A percentile compares a stretch with the other conserved stretches of the same genome.
These are phyloP conservation scores for Glossosoma conforme DNA, from an alignment of 1,140 invertebrate genomes.

Conservation along the genomic window DNA sequence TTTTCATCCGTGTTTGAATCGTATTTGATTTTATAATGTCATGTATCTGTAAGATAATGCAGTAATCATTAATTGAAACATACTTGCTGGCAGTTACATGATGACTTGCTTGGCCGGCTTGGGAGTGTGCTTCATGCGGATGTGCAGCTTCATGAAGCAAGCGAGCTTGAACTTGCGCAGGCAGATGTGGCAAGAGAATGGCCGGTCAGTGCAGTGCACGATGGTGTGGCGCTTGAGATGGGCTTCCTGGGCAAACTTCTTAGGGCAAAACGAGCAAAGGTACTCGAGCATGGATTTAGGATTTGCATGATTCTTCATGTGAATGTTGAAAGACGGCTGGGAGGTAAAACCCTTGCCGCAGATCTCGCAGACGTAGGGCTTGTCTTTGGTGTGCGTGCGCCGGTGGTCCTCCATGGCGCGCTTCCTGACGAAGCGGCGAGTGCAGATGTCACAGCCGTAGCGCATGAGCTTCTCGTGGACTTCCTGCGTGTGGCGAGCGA, in stretches of 20 bases:
- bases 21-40: too few species aligned
- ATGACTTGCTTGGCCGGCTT: too few species aligned
- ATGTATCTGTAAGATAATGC: too few species aligned
- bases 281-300: constrained; percentile 34
- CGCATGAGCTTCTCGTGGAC: constrained; percentile 59
- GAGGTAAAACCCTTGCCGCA: constrained; percentile 52
- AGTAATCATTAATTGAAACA: too few species aligned
- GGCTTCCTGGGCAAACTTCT: constrained; percentile 11
- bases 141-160: constrained; percentile 24
- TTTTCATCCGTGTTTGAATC: too few species aligned
- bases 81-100: too few species aligned
- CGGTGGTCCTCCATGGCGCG: constrained; percentile 46
- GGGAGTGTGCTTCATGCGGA: constrained; percentile 12
- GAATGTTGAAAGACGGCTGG: constrained; percentile 46
- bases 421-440: constrained; percentile 44
- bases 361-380: constrained; percentile 45
- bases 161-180: constrained; percentile 28
- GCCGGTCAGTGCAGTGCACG: constrained; percentile 15
- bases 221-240: constrained; percentile 16
- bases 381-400: constrained; percentile 43
- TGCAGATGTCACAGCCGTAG: constrained; percentile 44
- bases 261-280: constrained; percentile 15
- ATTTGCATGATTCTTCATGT: constrained; percentile 45
- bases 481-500: constrained; percentile 57
- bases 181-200: constrained; percentile 30